Evolutionary conservation across 2,888 invertebrate genomes (phyloP).

Genomic region (Allolobophora icterica): DNA sequence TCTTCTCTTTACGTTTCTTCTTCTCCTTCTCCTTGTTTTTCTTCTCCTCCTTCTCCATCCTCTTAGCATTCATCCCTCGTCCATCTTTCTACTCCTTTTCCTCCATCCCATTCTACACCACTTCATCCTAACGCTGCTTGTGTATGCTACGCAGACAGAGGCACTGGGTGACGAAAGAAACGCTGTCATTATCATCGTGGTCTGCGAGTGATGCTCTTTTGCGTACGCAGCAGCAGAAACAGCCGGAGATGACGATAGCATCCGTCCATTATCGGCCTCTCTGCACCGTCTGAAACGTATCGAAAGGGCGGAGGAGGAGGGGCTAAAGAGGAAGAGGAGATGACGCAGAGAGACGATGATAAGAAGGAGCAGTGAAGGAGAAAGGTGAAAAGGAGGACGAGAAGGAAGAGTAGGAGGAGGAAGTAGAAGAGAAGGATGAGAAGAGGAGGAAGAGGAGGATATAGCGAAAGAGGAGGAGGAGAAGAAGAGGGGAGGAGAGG

Average conservation of each 20-base stretch:
- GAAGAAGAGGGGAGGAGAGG: background rate
- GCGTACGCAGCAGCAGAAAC: background rate
- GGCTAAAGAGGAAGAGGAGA: background rate
- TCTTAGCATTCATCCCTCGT: slow-evolving; percentile 18
- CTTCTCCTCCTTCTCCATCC: background rate
- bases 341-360: background rate
- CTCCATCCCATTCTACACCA: background rate
- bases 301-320: background rate
- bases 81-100: background rate
- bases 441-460: background rate
- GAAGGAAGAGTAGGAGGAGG: background rate
- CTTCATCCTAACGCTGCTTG: background rate
- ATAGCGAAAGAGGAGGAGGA: background rate
- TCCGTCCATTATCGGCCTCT: background rate
- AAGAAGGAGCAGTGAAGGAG: background rate
- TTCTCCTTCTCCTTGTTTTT: background rate
- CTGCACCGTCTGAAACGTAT: background rate
- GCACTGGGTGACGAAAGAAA: background rate
- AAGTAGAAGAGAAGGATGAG: background rate
- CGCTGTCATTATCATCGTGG: background rate
- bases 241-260: background rate
- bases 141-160: background rate
- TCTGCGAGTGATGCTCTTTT: too few relatives aligned
- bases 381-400: background rate
- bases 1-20: background rate